These are phyloP conservation scores for Albula glossodonta DNA, from an alignment of 2,113 vertebrate genomes.

Conservation along the genomic window DNA sequence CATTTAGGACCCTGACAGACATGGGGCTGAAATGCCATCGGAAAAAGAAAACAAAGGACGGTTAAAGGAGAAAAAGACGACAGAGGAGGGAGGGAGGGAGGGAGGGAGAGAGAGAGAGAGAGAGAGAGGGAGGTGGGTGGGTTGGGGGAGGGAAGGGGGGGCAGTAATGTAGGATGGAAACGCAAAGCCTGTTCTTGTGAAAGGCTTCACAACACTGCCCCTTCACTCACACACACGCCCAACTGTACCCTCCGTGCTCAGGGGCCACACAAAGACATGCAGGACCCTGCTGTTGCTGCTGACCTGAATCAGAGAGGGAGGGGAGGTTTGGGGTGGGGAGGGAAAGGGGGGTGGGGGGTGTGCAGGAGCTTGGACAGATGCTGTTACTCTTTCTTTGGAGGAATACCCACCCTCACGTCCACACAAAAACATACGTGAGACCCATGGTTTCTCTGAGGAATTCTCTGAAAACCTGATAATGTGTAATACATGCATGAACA, in stretches of 20 bases:
- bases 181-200: slow-evolving; percentile 60
- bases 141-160: slow-evolving; percentile 32
- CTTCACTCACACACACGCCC: slow-evolving; percentile 23
- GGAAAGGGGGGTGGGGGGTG: no score
- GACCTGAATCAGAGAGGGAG: slow-evolving; percentile 47
- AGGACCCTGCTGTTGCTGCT: slow-evolving; percentile 52
- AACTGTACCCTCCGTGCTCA: slow-evolving; percentile 15
- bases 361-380: background rate
- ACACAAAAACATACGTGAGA: background rate
- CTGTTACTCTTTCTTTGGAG: background rate
- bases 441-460: no score
- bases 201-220: slow-evolving; percentile 62
- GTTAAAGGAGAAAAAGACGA: slow-evolving; percentile 63
- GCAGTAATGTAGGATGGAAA: slow-evolving; percentile 63
- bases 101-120: slow-evolving; percentile 9
- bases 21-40: slow-evolving; percentile 82
- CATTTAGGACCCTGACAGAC: slow-evolving; percentile 87
- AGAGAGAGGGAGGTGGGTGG: slow-evolving; percentile 37
- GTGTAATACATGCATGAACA: no score
- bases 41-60: slow-evolving; percentile 78
- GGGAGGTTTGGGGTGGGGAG: no score
- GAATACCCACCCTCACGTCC: background rate
- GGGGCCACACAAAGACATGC: slow-evolving; percentile 51
- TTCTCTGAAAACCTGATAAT: no score
- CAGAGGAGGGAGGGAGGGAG: background rate